A percentile compares a stretch with the other conserved stretches of the same genome.
Evolutionary conservation across 2,888 invertebrate species (phyloP).

Genomic region (Choristoneura rosaceana): DNA sequence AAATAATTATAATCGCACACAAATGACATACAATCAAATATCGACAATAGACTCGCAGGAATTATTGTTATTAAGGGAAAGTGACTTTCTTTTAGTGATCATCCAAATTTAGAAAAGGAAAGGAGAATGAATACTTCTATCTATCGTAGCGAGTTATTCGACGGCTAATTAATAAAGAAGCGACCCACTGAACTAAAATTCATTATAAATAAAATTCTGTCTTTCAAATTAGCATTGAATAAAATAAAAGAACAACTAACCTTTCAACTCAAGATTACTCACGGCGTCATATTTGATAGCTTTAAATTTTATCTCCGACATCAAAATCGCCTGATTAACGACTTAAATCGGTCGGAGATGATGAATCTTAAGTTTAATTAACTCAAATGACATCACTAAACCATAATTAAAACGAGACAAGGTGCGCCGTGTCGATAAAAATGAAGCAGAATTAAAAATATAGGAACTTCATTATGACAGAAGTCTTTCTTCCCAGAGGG

Average conservation of each 20-base stretch:
- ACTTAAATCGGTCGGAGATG: conserved; percentile 1
- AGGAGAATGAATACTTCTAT: conserved; percentile 16
- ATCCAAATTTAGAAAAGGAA: conserved; percentile 23
- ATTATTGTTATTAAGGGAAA: conserved; percentile 23
- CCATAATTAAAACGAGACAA: not conserved
- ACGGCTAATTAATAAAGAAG: conserved; percentile 10
- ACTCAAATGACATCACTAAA: not conserved
- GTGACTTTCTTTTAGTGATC: conserved; percentile 30
- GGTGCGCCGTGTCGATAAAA: not conserved
- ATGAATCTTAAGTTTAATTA: conserved; percentile 4
- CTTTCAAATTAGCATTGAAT: conserved; percentile 12
- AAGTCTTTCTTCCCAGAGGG: too few relatives aligned
- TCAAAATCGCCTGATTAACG: not conserved
- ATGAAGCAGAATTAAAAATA: not conserved
- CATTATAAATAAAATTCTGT: conserved; percentile 3
- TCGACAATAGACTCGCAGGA: conserved; percentile 26
- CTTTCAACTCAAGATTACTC: conserved; percentile 22
- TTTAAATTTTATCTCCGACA: conserved; percentile 6
- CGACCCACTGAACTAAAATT: conserved; percentile 11
- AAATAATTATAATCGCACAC: not conserved
- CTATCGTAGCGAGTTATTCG: not conserved
- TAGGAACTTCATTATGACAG: too few relatives aligned
- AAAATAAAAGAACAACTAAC: conserved; percentile 17
- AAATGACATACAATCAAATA: conserved; percentile 18
- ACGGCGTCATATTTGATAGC: not conserved